A percentile compares a stretch with the other conserved stretches of the same genome.
Evolutionary conservation across 2,888 invertebrate species (phyloP).

Genomic region (Pristionchus arcanus): DNA sequence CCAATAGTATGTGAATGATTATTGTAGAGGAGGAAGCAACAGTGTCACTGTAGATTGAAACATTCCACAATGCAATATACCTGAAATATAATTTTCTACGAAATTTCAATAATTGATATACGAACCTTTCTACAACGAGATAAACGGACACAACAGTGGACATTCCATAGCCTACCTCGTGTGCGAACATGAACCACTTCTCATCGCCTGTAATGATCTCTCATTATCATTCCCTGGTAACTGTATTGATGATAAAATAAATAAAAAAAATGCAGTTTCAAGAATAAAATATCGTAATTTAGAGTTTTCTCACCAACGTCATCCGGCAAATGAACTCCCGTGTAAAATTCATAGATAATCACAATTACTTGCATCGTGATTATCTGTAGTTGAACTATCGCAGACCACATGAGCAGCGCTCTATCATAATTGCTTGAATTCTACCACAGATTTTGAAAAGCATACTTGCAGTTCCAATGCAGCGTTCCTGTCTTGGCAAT

Average conservation of each 20-base stretch:
- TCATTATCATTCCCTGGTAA: too few relatives aligned
- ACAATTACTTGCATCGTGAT: neutral
- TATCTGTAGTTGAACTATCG: neutral
- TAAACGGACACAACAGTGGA: neutral
- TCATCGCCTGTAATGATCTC: neutral
- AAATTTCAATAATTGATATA: neutral
- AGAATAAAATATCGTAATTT: too few relatives aligned
- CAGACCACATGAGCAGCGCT: neutral
- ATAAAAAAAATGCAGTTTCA: neutral
- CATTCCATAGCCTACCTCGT: slow-evolving; percentile 2
- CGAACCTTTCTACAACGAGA: neutral
- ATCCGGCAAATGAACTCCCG: neutral
- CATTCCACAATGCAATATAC: neutral
- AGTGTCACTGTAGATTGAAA: neutral
- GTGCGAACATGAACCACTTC: neutral
- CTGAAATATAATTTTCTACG: neutral
- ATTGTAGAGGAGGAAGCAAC: neutral
- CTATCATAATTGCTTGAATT: neutral
- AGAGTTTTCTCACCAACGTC: neutral
- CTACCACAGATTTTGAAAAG: neutral
- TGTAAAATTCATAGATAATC: neutral
- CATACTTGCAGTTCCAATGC: neutral
- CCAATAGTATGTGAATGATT: neutral
- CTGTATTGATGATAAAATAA: too few relatives aligned
- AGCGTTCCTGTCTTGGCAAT: neutral